phyloP scores from a whole-genome alignment of 1,140 invertebrate genomes.

The Bombus consobrinus region DNA sequence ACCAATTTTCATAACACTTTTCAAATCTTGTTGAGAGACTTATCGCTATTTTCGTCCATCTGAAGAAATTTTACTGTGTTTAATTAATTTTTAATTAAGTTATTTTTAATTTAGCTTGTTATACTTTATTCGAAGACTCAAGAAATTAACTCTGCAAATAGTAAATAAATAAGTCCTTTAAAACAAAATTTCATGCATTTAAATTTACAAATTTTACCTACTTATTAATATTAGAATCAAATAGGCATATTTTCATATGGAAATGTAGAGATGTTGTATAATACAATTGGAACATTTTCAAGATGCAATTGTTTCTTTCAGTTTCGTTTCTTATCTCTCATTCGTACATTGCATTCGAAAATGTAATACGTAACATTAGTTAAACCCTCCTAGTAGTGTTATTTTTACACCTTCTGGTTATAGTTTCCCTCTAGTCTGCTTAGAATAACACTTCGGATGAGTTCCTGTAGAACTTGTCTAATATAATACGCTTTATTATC shows the following conservation, averaged over 20 bases:
- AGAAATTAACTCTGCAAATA: too few species aligned
- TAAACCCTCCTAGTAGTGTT: constrained; percentile 19
- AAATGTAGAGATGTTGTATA: not conserved
- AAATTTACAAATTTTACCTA: too few species aligned
- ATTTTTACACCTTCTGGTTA: constrained; percentile 38
- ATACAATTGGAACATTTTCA: not conserved
- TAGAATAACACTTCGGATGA: not conserved
- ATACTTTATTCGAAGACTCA: too few species aligned
- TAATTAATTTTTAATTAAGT: too few species aligned
- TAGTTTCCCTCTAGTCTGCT: not conserved
- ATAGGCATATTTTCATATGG: too few species aligned
- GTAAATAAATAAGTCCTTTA: too few species aligned
- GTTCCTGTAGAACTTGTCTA: not conserved
- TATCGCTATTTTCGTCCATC: not conserved
- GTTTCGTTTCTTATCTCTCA: not conserved
- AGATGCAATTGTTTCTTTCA: not conserved
- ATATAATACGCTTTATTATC: constrained; percentile 33
- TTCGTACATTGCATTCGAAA: not conserved
- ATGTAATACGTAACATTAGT: not conserved
- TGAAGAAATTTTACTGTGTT: too few species aligned
- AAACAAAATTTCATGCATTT: too few species aligned
- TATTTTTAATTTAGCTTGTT: too few species aligned
- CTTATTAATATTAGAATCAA: too few species aligned
- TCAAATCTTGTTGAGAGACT: not conserved
- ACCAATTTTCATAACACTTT: too few species aligned